phyloP scores from a whole-genome alignment of 2,113 vertebrate species.

The Mormyrus iriodes region DNA sequence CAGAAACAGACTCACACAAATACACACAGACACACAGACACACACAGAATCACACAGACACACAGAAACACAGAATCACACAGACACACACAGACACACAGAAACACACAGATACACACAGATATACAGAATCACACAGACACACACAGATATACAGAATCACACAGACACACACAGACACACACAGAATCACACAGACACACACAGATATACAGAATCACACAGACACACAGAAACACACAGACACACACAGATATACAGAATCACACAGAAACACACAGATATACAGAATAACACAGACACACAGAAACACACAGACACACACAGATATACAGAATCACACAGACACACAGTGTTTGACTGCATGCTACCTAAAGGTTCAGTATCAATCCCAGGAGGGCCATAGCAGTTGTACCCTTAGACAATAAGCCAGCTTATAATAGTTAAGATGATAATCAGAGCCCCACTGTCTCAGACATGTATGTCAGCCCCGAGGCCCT shows the following conservation, averaged over 20 bases:
- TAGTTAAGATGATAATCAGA: neutral
- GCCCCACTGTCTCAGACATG: neutral
- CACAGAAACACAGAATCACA: too few relatives aligned
- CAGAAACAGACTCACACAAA: neutral
- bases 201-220: too few relatives aligned
- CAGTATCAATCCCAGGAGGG: neutral
- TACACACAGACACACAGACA: neutral
- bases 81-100: too few relatives aligned
- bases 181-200: too few relatives aligned
- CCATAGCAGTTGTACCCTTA: neutral
- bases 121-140: too few relatives aligned
- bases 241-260: too few relatives aligned
- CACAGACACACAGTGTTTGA: neutral
- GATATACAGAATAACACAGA: too few relatives aligned
- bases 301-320: neutral
- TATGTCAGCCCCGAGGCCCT: neutral
- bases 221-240: neutral
- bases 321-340: neutral
- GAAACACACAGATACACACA: too few relatives aligned
- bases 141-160: too few relatives aligned
- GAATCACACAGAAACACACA: neutral
- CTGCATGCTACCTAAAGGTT: neutral
- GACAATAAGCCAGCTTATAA: neutral
- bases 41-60: too few relatives aligned
- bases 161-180: too few relatives aligned